phyloP scores from a whole-genome alignment of 2,888 invertebrate species.

The Trachelus troglodyta region DNA sequence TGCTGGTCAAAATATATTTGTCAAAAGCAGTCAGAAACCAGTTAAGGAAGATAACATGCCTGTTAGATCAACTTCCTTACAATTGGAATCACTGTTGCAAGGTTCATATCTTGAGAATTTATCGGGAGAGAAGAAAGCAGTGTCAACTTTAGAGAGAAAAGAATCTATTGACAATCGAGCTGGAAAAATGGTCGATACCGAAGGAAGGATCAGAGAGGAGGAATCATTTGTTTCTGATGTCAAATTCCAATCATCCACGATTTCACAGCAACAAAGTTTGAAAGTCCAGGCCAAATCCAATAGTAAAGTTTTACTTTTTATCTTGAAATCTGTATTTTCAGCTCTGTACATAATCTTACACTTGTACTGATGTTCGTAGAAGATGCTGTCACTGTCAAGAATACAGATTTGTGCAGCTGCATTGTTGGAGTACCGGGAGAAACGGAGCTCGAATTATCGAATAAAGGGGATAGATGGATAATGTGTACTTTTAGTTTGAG shows the following conservation, averaged over 20 bases:
- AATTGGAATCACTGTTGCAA: neutral
- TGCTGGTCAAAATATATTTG: neutral
- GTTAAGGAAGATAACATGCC: neutral
- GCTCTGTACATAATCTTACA: too few relatives aligned
- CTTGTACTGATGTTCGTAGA: constrained; percentile 22
- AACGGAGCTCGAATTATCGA: constrained; percentile 53
- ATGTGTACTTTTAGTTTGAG: constrained; percentile 45
- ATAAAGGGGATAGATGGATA: constrained; percentile 57
- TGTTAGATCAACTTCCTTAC: neutral
- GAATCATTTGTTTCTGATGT: too few relatives aligned
- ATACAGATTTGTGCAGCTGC: constrained; percentile 54
- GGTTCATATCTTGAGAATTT: too few relatives aligned
- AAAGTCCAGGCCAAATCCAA: neutral
- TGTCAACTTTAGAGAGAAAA: too few relatives aligned
- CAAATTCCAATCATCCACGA: too few relatives aligned
- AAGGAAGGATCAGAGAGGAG: too few relatives aligned
- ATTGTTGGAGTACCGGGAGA: constrained; percentile 53
- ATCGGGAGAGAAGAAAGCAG: too few relatives aligned
- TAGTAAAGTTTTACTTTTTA: neutral
- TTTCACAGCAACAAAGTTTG: neutral
- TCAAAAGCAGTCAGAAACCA: neutral
- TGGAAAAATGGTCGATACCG: too few relatives aligned
- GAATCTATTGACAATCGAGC: too few relatives aligned
- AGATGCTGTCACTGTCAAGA: constrained; percentile 48
- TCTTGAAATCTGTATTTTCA: neutral